phyloP scores from a whole-genome alignment of 2,797 vertebrate genomes.

The Acanthurus tractus region DNA sequence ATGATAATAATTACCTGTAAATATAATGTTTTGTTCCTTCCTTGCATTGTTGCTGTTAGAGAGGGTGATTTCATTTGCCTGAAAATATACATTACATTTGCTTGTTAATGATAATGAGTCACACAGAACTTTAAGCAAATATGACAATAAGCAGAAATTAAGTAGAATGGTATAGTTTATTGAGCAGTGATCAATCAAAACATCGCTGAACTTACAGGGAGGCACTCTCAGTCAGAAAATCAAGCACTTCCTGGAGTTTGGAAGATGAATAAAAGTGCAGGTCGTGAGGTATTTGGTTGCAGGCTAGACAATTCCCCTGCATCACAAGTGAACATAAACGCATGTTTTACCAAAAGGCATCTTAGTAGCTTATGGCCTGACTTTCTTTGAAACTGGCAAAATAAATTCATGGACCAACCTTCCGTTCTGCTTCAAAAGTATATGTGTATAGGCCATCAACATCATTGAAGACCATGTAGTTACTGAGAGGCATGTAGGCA shows the following conservation, averaged over 20 bases:
- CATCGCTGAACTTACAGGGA: conserved; percentile 88
- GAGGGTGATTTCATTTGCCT: conserved; percentile 98
- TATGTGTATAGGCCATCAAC: conserved; percentile 93
- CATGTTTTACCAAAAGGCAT: background rate
- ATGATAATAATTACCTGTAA: conserved; percentile 88
- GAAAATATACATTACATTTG: conserved; percentile 23
- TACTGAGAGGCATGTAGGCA: conserved; percentile 92
- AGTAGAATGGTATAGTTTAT: background rate
- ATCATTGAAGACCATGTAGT: conserved; percentile 95
- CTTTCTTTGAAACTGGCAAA: background rate
- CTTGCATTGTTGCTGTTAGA: conserved; percentile 92
- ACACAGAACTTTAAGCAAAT: background rate
- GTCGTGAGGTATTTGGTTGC: conserved; percentile 92
- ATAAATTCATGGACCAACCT: conserved; percentile 84
- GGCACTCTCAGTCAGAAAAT: conserved; percentile 90
- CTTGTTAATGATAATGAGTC: background rate
- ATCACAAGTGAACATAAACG: conserved; percentile 19
- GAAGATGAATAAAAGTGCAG: conserved; percentile 90
- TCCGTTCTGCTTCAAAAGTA: conserved; percentile 93
- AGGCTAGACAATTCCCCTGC: conserved; percentile 93
- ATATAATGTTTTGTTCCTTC: conserved; percentile 95
- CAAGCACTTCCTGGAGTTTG: conserved; percentile 92
- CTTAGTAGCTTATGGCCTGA: no score
- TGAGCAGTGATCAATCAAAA: background rate
- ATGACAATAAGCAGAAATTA: background rate